phyloP scores from a whole-genome alignment of 2,888 invertebrate genomes.

The Empis livida region DNA sequence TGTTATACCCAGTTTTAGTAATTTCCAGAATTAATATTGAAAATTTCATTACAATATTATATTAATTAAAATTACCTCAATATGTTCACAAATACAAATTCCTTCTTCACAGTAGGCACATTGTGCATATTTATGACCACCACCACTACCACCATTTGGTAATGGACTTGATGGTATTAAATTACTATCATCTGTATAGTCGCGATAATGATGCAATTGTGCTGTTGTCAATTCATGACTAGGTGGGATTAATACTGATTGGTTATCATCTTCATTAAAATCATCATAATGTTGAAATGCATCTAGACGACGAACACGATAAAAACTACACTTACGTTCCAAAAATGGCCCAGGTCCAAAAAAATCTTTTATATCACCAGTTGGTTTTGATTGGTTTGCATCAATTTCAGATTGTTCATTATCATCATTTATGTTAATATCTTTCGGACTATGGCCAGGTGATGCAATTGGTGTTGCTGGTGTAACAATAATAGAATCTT shows the following conservation, averaged over 20 bases:
- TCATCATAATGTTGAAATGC: conserved; percentile 16
- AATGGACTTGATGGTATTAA: conserved; percentile 8
- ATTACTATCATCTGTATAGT: conserved; percentile 25
- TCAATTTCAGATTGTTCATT: conserved; percentile 15
- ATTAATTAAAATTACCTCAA: conserved; percentile 28
- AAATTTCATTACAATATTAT: too few species aligned
- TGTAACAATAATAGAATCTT: conserved; percentile 35
- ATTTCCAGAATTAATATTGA: too few species aligned
- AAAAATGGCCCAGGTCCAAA: conserved; percentile 23
- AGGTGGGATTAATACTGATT: conserved; percentile 14
- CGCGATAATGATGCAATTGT: conserved; percentile 6
- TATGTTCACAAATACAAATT: conserved; percentile 35
- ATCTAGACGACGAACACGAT: conserved; percentile 29
- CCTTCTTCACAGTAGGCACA: conserved; percentile 36
- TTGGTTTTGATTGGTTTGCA: conserved; percentile 20
- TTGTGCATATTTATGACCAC: conserved; percentile 28
- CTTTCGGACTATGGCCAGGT: conserved; percentile 30
- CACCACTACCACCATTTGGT: conserved; percentile 18
- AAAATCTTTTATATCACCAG: conserved; percentile 20
- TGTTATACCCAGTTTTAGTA: too few species aligned
- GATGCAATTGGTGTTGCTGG: conserved; percentile 36
- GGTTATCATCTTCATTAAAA: conserved; percentile 16
- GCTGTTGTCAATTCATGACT: conserved; percentile 20
- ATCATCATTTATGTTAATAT: conserved; percentile 15
- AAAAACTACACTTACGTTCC: conserved; percentile 36